Base-by-base conservation (phyloP, 2,888 invertebrate genomes). In the Drosophila percnosoma region DNA sequence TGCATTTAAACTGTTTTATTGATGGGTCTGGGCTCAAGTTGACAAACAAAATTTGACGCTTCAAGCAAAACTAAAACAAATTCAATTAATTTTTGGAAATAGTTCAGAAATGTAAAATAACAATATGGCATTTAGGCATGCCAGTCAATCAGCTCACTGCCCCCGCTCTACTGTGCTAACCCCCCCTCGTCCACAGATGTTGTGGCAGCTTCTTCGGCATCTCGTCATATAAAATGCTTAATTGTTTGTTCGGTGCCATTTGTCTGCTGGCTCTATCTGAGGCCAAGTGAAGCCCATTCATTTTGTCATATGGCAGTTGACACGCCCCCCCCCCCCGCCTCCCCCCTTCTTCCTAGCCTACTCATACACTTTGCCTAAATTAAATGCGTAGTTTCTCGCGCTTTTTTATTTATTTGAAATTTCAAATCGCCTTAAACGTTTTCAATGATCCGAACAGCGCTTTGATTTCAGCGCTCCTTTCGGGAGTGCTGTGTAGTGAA, bases 211-310 rank as follows among this genome's bases (percentile, higher is more conserved):
- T 77, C 72, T 62, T 29, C 45, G n/a, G 51, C 54, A 29, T 36
- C 70, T 76, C 67, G 68, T 75, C 73, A 55, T 55, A 64, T 60
- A 66, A 81, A 83, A 70, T 79, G 73, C 73, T 78, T 87, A 90
- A 91, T 91, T 90, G 82, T 86, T 86, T 89, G 80, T 83, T 75
- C 75, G 73, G 60, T 76, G 78, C 82, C 87, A 90, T 89, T 88
- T 80, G 81, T 82, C 78, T 86, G 74, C 57, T 54, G 76, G 58
- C 68, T 55, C 42, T 54, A 62, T 62, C 48, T 75, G 79, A 54
- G 69, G 78, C 80, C 80, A 74, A 75, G 58, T 69, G 73, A 73
- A 55, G 78, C 71, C 73, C 83, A 81, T 75, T 53, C 62, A 69
- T 69, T 72, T 82, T 75, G 58, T 76, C 72, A 67, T 68, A 51